Evolutionary conservation across 1,140 invertebrate genomes (phyloP).

Genomic region (Nasonia longicornis): DNA sequence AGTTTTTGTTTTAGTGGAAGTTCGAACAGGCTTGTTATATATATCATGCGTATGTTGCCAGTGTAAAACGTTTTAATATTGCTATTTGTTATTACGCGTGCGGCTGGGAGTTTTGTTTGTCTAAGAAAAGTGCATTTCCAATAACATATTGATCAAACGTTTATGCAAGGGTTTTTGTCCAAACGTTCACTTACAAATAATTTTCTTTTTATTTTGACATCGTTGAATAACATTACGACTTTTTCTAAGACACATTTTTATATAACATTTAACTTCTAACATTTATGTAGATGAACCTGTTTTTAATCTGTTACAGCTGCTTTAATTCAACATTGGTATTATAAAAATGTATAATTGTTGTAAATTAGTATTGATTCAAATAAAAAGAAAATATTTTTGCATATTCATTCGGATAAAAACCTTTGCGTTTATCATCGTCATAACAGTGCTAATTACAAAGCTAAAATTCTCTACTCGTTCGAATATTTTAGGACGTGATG

Average conservation of each 20-base stretch:
- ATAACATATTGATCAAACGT: conserved; percentile 36
- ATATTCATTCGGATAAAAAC: conserved; percentile 32
- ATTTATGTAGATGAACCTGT: too few species aligned
- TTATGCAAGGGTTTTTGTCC: conserved; percentile 41
- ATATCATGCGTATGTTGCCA: conserved; percentile 47
- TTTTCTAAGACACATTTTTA: not conserved
- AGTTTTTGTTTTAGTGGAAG: conserved; percentile 42
- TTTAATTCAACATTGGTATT: not conserved
- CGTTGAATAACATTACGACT: conserved; percentile 17
- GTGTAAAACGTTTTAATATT: conserved; percentile 46
- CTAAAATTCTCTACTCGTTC: conserved; percentile 43
- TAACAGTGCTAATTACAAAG: conserved; percentile 33
- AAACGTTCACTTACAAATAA: conserved; percentile 10
- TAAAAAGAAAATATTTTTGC: conserved; percentile 22
- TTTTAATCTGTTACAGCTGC: not conserved
- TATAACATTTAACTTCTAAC: too few species aligned
- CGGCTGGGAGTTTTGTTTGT: conserved; percentile 44
- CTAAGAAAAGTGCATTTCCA: conserved; percentile 45
- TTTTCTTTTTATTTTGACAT: conserved; percentile 34
- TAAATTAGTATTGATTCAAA: conserved; percentile 13
- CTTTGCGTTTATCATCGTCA: conserved; percentile 31
- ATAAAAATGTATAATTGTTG: not conserved
- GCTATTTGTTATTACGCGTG: conserved; percentile 45
- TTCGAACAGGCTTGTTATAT: conserved; percentile 46
- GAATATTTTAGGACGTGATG: conserved; percentile 44